Conservation (phyloP, 1,140 invertebrate genomes). For the Lasaia peninsularis region DNA sequence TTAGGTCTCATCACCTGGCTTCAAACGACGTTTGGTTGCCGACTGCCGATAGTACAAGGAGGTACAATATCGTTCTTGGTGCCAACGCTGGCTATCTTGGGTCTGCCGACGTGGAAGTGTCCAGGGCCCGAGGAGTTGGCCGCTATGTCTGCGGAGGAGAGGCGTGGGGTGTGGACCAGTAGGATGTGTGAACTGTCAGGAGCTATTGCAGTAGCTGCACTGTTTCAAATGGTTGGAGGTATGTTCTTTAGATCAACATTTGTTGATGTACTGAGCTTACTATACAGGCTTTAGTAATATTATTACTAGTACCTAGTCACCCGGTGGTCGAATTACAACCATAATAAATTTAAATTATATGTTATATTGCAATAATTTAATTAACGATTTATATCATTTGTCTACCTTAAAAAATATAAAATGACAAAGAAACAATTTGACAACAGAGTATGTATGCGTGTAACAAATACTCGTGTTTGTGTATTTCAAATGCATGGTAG, state of each 20-base stretch:
- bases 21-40: constrained; percentile 88
- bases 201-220: constrained; percentile 88
- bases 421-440: too few relatives aligned
- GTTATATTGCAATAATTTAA: too few relatives aligned
- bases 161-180: constrained; percentile 84
- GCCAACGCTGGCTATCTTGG: constrained; percentile 90
- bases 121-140: constrained; percentile 77
- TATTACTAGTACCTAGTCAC: too few relatives aligned
- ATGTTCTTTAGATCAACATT: constrained; percentile 29
- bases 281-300: too few relatives aligned
- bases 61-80: constrained; percentile 92
- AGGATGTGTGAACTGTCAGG: constrained; percentile 91
- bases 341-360: too few relatives aligned
- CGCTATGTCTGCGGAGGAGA: constrained; percentile 78
- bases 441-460: too few relatives aligned
- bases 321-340: too few relatives aligned
- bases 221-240: constrained; percentile 89
- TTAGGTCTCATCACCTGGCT: constrained; percentile 87
- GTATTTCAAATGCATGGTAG: too few relatives aligned
- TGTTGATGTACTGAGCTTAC: background rate
- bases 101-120: constrained; percentile 88
- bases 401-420: too few relatives aligned
- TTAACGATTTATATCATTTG: too few relatives aligned
- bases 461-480: too few relatives aligned
- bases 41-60: constrained; percentile 82